Evolutionary conservation across 2,888 invertebrate species (phyloP), one percentile per base, ranked within the genome.

Genomic region (Vannuccia rotundouncinata): DNA sequence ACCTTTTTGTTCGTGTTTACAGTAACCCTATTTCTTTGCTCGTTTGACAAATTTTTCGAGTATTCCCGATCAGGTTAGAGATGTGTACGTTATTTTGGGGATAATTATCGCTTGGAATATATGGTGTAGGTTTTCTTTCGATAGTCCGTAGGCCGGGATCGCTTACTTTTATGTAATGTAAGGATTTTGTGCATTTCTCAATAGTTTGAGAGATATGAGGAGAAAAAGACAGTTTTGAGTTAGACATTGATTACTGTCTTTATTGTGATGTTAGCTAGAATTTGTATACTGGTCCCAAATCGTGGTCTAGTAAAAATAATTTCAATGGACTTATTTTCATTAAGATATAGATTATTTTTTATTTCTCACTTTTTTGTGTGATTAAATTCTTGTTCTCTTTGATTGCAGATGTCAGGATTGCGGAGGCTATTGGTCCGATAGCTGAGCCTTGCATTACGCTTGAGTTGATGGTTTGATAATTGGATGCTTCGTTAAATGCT

Each of bases 241-340:
- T 66, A n/a, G 66, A 66, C 66, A 66, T n/a, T 66, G 5, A 22
- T 66, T 66, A 22, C 66, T 66, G 66, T 66, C 5, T 66, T 66
- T 66, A 17, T 66, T 66, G 22, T 66, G 66, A 66, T 66, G 66
- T 66, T 66, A 27, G 66, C 22, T 66, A 22, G 66, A 66, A 66
- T 17, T 66, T 17, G 66, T 66, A 66, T 66, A 66, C 66, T 66
- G 66, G 66, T 66, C 66, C 13, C 66, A 66, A 22, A 66, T n/a
- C 66, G 66, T 66, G 66, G 66, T 66, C 66, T 66, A 66, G 66
- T 66, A 66, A 66, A 66, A 66, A 66, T 66, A 66, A 66, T 66
- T 66, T 66, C 66, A 66, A 66, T 66, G 22, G 66, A 66, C 66
- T 66, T 66, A 5, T 66, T 66, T 66, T 66, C 66, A 27, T 66